phyloP scores from a whole-genome alignment of 2,797 vertebrate species.

The Mionectes olivaceus region DNA sequence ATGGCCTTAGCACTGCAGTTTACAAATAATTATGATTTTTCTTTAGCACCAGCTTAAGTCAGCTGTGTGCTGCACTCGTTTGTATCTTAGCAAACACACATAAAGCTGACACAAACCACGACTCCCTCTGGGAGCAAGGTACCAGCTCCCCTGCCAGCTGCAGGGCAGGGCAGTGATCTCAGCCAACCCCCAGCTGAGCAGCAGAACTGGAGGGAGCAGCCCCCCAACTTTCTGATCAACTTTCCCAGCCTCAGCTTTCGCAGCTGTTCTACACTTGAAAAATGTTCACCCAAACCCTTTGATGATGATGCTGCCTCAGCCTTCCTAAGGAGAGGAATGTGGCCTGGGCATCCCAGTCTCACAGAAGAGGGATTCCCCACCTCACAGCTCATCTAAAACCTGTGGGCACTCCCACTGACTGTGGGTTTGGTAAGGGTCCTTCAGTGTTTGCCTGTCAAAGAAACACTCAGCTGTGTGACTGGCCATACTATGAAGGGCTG shows the following conservation, averaged over 20 bases:
- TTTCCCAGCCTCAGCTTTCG: background rate
- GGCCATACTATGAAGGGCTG: fast-evolving
- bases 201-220: background rate
- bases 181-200: background rate
- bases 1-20: background rate
- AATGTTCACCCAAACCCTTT: background rate
- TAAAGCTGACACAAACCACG: background rate
- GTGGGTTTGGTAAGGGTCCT: background rate
- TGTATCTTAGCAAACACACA: background rate
- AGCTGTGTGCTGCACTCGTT: background rate
- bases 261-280: background rate
- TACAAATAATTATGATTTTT: background rate
- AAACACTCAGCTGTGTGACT: background rate
- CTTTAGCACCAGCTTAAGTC: background rate
- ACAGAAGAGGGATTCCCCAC: background rate
- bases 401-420: fast-evolving
- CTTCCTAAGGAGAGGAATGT: background rate
- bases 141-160: background rate
- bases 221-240: background rate
- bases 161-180: background rate
- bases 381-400: background rate
- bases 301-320: background rate
- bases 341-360: background rate
- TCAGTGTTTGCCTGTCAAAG: background rate
- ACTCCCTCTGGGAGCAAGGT: conserved; percentile 42